These are phyloP conservation scores for Mustela lutreola DNA, from an alignment of 2,113 vertebrate genomes.

Conservation along the genomic window DNA sequence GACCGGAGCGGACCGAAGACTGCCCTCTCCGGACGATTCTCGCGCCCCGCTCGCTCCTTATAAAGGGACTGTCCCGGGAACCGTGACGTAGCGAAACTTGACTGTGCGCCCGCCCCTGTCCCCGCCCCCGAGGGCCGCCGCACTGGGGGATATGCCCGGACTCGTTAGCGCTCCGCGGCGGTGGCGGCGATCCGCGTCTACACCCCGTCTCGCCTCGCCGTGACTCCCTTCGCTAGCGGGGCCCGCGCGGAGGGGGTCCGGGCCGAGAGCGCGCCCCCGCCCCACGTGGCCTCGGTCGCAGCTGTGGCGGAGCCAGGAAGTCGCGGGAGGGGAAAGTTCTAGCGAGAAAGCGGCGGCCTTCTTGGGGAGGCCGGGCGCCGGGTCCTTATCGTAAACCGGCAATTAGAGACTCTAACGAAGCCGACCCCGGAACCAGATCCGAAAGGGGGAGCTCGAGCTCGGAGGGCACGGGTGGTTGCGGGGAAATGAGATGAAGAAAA, in stretches of 20 bases:
- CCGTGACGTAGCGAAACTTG: slow-evolving; percentile 68
- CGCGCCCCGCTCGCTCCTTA: not conserved
- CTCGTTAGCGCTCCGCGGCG: not conserved
- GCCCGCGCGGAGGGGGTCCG: rapidly evolving
- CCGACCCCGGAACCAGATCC: not conserved
- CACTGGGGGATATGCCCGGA: not conserved
- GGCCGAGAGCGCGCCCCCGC: rapidly evolving
- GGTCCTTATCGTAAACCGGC: not conserved
- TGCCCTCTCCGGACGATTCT: rapidly evolving
- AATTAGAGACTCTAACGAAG: not conserved
- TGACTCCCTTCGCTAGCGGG: not conserved
- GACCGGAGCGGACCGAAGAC: rapidly evolving
- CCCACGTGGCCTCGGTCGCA: rapidly evolving
- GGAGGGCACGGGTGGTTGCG: not conserved
- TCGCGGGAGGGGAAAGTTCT: not conserved
- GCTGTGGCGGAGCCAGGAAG: not conserved
- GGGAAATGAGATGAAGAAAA: not conserved
- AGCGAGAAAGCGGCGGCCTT: not conserved
- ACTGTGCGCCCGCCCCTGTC: not conserved
- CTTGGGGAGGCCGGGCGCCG: not conserved
- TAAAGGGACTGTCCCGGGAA: not conserved
- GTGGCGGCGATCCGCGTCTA: rapidly evolving
- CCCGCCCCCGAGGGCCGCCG: not conserved
- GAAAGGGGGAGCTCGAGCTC: not conserved
- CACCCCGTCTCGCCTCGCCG: not conserved